Evolutionary conservation across 2,888 invertebrate genomes (phyloP).

Genomic region (Pheosia tremula): DNA sequence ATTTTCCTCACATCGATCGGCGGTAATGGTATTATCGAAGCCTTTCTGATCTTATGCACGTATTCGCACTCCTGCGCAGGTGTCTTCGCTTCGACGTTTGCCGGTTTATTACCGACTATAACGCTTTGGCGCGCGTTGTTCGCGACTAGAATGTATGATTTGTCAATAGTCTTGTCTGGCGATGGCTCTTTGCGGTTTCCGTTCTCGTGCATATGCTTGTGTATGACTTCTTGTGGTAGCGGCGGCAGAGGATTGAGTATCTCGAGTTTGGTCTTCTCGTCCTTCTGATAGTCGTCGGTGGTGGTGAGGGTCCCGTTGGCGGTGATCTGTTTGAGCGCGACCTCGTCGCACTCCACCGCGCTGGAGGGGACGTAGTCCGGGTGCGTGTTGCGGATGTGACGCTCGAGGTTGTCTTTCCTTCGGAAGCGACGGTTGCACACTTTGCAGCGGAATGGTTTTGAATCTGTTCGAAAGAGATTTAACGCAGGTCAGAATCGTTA

Average conservation of each 20-base stretch:
- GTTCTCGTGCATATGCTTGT: slow-evolving; percentile 57
- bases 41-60: slow-evolving; percentile 77
- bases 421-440: slow-evolving; percentile 89
- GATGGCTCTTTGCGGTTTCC: slow-evolving; percentile 19
- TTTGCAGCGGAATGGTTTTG: slow-evolving; percentile 88
- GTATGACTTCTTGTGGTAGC: slow-evolving; percentile 63
- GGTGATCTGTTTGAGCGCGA: slow-evolving; percentile 48
- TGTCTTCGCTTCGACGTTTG: slow-evolving; percentile 46
- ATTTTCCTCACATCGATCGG: slow-evolving; percentile 74
- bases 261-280: slow-evolving; percentile 62
- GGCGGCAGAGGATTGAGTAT: slow-evolving; percentile 70
- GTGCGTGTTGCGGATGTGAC: slow-evolving; percentile 91
- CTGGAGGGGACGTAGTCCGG: slow-evolving; percentile 72
- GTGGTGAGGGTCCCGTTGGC: slow-evolving; percentile 8
- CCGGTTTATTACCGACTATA: slow-evolving; percentile 64
- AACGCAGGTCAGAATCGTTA: background rate
- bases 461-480: slow-evolving; percentile 70
- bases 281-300: slow-evolving; percentile 28
- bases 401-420: slow-evolving; percentile 90
- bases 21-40: slow-evolving; percentile 63
- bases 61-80: slow-evolving; percentile 61
- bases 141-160: slow-evolving; percentile 73
- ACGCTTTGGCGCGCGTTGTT: slow-evolving; percentile 78
- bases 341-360: slow-evolving; percentile 66
- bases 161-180: slow-evolving; percentile 38